These are phyloP conservation scores for Heliopora coerulea DNA, from an alignment of 92 coral and sea anemone species.

Conservation along the genomic window DNA sequence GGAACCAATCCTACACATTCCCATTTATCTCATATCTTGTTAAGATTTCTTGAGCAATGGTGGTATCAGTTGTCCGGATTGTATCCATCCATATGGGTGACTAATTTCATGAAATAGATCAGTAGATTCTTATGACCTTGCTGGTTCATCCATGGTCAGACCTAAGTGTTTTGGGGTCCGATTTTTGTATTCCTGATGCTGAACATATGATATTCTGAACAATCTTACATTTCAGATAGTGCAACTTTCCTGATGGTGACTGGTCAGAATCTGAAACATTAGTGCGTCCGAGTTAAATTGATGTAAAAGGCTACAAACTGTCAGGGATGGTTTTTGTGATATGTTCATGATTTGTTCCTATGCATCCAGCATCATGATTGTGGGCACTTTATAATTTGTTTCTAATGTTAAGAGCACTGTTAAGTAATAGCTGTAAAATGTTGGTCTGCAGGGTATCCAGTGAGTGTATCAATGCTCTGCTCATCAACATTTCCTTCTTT, in stretches of 20 bases:
- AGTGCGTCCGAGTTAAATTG: slow-evolving; percentile 41
- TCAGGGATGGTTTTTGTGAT: slow-evolving; percentile 53
- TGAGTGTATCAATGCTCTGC: background rate
- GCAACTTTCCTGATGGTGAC: background rate
- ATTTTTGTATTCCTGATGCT: slow-evolving; percentile 43
- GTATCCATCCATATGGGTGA: slow-evolving; percentile 34
- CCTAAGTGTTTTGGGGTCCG: slow-evolving; percentile 66
- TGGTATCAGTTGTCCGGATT: slow-evolving; percentile 38
- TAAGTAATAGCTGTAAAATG: slow-evolving; percentile 29
- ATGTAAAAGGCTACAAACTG: slow-evolving; percentile 53
- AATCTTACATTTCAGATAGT: slow-evolving; percentile 30
- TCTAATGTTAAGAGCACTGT: slow-evolving; percentile 50
- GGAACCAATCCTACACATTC: slow-evolving; percentile 44
- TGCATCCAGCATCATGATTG: slow-evolving; percentile 39
- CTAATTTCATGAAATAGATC: slow-evolving; percentile 50
- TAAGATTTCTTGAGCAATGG: slow-evolving; percentile 36
- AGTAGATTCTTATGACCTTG: slow-evolving; percentile 62
- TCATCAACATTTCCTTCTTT: background rate
- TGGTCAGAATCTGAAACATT: no score
- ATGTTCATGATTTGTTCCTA: slow-evolving; percentile 20
- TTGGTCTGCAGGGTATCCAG: background rate
- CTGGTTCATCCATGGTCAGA: slow-evolving; percentile 63
- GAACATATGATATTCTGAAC: slow-evolving; percentile 60
- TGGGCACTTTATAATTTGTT: slow-evolving; percentile 31
- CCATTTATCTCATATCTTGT: slow-evolving; percentile 41